Conservation (phyloP, 2,888 invertebrate species). For the Pilophorus perplexus region DNA sequence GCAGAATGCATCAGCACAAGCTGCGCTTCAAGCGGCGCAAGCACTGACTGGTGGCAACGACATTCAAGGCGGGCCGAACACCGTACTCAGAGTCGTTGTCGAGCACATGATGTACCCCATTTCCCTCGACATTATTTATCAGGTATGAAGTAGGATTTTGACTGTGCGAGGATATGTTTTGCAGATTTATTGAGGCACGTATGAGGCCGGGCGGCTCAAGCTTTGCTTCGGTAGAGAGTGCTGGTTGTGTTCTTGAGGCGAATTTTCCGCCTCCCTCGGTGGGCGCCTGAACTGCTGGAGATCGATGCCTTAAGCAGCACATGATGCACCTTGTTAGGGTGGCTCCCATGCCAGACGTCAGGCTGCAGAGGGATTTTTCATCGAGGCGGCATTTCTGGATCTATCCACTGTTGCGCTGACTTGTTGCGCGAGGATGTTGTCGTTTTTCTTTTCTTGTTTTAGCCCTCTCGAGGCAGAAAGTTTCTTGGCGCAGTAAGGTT, state of each 20-base stretch:
- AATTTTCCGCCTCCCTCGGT: background rate
- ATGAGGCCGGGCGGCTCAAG: background rate
- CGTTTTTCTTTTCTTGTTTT: background rate
- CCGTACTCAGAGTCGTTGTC: constrained; percentile 95
- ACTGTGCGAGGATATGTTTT: background rate
- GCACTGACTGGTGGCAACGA: constrained; percentile 65
- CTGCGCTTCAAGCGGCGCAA: constrained; percentile 81
- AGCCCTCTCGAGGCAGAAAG: no score
- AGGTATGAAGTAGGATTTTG: constrained; percentile 56
- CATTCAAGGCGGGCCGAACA: constrained; percentile 87
- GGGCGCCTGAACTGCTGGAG: no score
- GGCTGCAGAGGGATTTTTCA: no score
- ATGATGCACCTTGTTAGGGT: no score
- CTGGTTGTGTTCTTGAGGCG: background rate
- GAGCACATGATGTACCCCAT: constrained; percentile 99
- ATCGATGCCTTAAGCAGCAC: no score
- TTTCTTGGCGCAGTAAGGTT: no score
- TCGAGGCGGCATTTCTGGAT: no score
- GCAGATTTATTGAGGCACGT: background rate
- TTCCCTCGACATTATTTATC: constrained; percentile 92
- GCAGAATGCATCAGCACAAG: constrained; percentile 80
- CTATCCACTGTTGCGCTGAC: no score
- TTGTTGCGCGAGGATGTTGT: background rate
- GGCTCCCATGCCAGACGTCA: no score
- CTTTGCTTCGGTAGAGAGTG: no score